Percentiles rank a stretch among this genome's conserved stretches.
Evolutionary conservation across 2,888 invertebrate species (phyloP).

Genomic region (Carpatolechia fugitivella): DNA sequence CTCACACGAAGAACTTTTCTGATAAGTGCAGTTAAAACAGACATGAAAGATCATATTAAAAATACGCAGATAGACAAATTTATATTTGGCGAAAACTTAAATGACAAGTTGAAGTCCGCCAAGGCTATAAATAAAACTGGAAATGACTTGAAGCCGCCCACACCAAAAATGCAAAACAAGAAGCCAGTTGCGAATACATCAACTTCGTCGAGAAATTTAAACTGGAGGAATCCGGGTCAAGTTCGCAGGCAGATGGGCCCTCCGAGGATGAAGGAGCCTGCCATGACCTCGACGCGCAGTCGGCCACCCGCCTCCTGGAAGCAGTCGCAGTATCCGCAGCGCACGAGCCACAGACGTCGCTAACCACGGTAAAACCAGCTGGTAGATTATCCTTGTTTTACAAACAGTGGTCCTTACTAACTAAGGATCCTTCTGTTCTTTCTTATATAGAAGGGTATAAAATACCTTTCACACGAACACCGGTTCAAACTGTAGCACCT

Average conservation of each 20-base stretch:
- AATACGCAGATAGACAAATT: slow-evolving; percentile 22
- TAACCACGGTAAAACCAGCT: slow-evolving; percentile 17
- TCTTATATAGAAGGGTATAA: slow-evolving; percentile 17
- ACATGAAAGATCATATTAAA: slow-evolving; percentile 25
- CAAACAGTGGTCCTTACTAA: slow-evolving; percentile 7
- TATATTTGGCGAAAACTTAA: slow-evolving; percentile 23
- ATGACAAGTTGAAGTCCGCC: slow-evolving; percentile 24
- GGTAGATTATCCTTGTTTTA: slow-evolving; percentile 9
- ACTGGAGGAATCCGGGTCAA: slow-evolving; percentile 12
- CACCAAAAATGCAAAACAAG: slow-evolving; percentile 5
- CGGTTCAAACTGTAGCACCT: neutral
- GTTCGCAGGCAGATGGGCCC: slow-evolving; percentile 13
- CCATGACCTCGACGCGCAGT: slow-evolving; percentile 9
- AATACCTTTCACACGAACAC: neutral
- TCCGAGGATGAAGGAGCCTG: slow-evolving; percentile 10
- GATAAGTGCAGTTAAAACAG: slow-evolving; percentile 21
- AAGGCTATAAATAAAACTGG: slow-evolving; percentile 24
- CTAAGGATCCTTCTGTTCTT: slow-evolving; percentile 12
- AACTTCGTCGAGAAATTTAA: slow-evolving; percentile 11
- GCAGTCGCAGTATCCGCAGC: slow-evolving; percentile 15
- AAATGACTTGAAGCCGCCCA: slow-evolving; percentile 14
- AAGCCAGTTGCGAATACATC: neutral
- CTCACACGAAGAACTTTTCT: slow-evolving; percentile 20
- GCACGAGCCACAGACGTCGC: slow-evolving; percentile 9
- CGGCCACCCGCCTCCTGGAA: neutral